Conservation (phyloP, 2,113 vertebrate genomes). For the Phrynosoma platyrhinos region DNA sequence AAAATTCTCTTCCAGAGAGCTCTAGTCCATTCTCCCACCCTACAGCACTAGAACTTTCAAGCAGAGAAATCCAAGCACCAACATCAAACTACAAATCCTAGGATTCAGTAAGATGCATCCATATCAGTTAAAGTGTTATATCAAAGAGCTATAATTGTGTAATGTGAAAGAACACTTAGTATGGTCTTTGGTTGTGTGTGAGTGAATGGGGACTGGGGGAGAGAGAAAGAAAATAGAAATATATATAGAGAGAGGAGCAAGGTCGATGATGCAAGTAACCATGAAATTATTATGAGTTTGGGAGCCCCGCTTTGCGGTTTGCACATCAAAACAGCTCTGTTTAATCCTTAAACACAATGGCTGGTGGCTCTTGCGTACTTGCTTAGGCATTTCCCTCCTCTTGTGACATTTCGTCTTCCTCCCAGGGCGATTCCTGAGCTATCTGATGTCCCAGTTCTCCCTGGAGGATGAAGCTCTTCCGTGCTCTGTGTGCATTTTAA, state of each 20-base stretch:
- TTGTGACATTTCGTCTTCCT: conserved; percentile 18
- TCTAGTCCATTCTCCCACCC: too few species aligned
- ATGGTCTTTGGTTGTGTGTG: too few species aligned
- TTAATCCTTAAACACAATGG: conserved; percentile 46
- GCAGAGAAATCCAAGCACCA: too few species aligned
- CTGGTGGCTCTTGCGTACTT: conserved; percentile 49
- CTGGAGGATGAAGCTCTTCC: conserved; percentile 18
- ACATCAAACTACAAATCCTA: too few species aligned
- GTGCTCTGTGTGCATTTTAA: not conserved
- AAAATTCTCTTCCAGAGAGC: too few species aligned
- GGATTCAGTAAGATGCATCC: too few species aligned
- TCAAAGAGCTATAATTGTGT: too few species aligned
- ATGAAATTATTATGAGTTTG: conserved; percentile 32
- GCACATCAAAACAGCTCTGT: conserved; percentile 30
- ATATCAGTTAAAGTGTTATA: too few species aligned
- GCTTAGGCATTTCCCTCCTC: conserved; percentile 30
- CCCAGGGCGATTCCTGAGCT: conserved; percentile 36
- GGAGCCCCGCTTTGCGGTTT: not conserved
- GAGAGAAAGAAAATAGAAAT: too few species aligned
- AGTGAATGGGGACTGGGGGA: not conserved
- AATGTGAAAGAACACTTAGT: too few species aligned
- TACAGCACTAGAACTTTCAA: too few species aligned
- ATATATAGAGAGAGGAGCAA: not conserved
- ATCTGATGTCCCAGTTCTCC: conserved; percentile 17
- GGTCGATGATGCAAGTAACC: not conserved